Evolutionary conservation across 2,113 vertebrate genomes (phyloP).

Genomic region (Girardinichthys multiradiatus): DNA sequence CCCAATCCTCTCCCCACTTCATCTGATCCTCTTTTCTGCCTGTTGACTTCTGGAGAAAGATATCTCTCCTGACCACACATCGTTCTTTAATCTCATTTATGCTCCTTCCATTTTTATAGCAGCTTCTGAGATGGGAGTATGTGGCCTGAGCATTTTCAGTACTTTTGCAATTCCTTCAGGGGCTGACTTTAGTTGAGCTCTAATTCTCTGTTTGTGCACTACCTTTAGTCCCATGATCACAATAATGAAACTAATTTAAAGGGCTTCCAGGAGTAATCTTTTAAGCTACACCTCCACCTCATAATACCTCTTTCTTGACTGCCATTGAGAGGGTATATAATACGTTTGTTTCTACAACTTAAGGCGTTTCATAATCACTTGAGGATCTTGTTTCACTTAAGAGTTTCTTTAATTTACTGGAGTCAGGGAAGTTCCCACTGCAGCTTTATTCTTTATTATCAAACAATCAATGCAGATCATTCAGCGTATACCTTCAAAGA

Average conservation of each 20-base stretch:
- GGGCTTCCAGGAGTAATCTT: conserved; percentile 61
- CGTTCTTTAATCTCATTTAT: conserved; percentile 53
- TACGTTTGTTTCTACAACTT: conserved; percentile 57
- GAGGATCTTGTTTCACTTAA: conserved; percentile 49
- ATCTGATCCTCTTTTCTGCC: conserved; percentile 56
- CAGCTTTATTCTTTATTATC: background rate
- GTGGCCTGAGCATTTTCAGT: conserved; percentile 33
- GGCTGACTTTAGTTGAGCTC: conserved; percentile 31
- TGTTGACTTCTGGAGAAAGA: conserved; percentile 50
- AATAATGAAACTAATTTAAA: conserved; percentile 65
- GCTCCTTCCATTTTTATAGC: conserved; percentile 7
- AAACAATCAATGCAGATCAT: background rate
- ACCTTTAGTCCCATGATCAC: conserved; percentile 50
- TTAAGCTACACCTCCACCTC: conserved; percentile 68
- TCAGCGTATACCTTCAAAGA: background rate
- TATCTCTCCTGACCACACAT: conserved; percentile 57
- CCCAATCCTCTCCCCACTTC: conserved; percentile 16
- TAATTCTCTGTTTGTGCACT: conserved; percentile 45
- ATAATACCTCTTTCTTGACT: conserved; percentile 67
- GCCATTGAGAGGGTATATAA: conserved; percentile 51
- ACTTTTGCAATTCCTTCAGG: conserved; percentile 26
- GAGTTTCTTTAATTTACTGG: conserved; percentile 24
- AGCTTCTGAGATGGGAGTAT: conserved; percentile 15
- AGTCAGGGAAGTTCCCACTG: conserved; percentile 1
- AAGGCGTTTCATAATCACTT: conserved; percentile 61